Conservation (phyloP, 1,140 invertebrate species). For the Laupala kohalensis region DNA sequence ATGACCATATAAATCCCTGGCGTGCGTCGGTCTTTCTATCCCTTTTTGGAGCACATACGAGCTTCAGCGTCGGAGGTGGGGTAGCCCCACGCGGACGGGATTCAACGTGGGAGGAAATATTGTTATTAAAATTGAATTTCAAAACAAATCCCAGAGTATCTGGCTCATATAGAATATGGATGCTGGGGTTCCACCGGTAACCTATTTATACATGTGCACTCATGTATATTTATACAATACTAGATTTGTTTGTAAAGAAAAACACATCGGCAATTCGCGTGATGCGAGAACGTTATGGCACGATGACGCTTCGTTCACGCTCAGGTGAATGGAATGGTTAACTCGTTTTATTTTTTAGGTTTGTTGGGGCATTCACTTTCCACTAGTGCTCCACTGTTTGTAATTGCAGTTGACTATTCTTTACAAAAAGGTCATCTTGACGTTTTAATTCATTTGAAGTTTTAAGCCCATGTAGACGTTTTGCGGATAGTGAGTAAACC, state of each 20-base stretch:
- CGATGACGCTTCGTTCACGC: not conserved
- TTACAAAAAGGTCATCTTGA: no score
- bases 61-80: no score
- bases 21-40: not conserved
- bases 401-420: no score
- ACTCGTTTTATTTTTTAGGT: no score
- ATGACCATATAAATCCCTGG: not conserved
- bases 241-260: not conserved
- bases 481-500: no score
- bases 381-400: no score
- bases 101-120: not conserved
- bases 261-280: not conserved
- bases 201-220: not conserved
- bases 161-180: not conserved
- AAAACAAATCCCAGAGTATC: not conserved
- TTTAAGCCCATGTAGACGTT: no score
- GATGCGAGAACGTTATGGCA: not conserved
- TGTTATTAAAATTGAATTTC: not conserved
- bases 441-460: no score
- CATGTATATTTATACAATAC: not conserved
- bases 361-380: no score
- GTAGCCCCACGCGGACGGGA: not conserved
- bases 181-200: not conserved
- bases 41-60: no score
- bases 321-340: not conserved